phyloP scores from a whole-genome alignment of 2,888 invertebrate genomes.

The Ormyrus labotus region DNA sequence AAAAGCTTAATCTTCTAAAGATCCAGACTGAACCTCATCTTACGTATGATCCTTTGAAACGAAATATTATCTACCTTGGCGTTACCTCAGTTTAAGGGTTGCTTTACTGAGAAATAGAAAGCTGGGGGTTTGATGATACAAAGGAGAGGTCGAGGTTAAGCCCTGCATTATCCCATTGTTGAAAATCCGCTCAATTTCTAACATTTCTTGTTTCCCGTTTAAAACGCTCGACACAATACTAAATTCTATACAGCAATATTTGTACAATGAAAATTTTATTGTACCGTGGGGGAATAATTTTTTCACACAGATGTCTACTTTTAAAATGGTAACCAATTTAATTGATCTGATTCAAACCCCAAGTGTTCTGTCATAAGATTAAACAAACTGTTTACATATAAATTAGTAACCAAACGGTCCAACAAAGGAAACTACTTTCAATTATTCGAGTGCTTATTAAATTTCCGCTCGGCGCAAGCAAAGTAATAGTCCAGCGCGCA shows the following conservation, averaged over 20 bases:
- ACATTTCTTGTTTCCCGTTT: neutral
- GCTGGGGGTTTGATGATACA: constrained; percentile 7
- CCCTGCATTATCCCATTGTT: constrained; percentile 9
- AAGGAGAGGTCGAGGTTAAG: constrained; percentile 10
- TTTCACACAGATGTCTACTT: too few relatives aligned
- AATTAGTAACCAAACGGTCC: too few relatives aligned
- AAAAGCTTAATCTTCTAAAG: neutral
- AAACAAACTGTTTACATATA: too few relatives aligned
- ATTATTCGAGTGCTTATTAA: neutral
- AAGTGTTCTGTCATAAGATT: too few relatives aligned
- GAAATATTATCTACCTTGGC: neutral
- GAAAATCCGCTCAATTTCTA: neutral
- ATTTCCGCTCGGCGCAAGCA: constrained; percentile 1
- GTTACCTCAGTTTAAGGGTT: constrained; percentile 1
- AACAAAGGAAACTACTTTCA: too few relatives aligned
- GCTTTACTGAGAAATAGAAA: constrained; percentile 13
- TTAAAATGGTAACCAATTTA: too few relatives aligned
- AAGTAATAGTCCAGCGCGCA: neutral
- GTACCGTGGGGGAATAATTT: too few relatives aligned
- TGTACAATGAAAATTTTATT: too few relatives aligned
- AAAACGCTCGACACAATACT: too few relatives aligned
- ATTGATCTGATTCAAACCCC: too few relatives aligned
- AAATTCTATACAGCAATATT: too few relatives aligned
- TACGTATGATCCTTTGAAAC: neutral
- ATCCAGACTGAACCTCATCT: neutral